These are phyloP conservation scores for Uloborus diversus DNA, from an alignment of 1,140 invertebrate species.

Conservation along the genomic window DNA sequence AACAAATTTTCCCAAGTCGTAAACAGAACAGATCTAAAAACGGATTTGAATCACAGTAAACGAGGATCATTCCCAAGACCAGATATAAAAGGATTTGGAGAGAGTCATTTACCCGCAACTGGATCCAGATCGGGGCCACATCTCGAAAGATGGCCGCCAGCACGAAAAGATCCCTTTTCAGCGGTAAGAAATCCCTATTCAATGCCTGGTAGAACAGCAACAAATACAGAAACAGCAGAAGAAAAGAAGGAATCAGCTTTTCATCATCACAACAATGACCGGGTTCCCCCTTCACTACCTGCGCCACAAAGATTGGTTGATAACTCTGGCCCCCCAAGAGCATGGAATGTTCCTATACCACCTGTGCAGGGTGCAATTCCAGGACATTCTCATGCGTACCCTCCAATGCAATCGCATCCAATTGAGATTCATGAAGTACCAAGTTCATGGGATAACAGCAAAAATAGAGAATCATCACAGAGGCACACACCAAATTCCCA, in stretches of 20 bases:
- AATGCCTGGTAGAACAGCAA: background rate
- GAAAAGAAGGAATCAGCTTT: background rate
- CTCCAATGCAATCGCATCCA: constrained; percentile 29
- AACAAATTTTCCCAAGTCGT: background rate
- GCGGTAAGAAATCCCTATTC: constrained; percentile 46
- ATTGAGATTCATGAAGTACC: constrained; percentile 47
- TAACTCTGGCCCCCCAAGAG: background rate
- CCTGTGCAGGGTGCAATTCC: background rate
- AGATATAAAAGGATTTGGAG: constrained; percentile 11
- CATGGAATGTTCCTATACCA: constrained; percentile 9
- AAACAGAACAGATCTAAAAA: background rate
- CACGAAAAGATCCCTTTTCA: constrained; percentile 45
- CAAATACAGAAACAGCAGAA: background rate
- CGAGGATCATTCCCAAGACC: background rate
- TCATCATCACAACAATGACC: background rate
- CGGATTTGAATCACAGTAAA: background rate
- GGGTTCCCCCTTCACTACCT: background rate
- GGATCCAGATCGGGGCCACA: background rate
- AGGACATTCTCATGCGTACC: background rate
- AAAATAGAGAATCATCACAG: background rate
- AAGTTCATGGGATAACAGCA: constrained; percentile 4
- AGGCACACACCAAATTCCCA: background rate
- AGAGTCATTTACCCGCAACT: background rate
- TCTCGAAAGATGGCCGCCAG: background rate
- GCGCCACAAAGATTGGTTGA: constrained; percentile 43